Percentiles rank a stretch among this genome's conserved stretches.
phyloP scores from a whole-genome alignment of 2,113 vertebrate genomes.

The Petrocephalus zakoni region DNA sequence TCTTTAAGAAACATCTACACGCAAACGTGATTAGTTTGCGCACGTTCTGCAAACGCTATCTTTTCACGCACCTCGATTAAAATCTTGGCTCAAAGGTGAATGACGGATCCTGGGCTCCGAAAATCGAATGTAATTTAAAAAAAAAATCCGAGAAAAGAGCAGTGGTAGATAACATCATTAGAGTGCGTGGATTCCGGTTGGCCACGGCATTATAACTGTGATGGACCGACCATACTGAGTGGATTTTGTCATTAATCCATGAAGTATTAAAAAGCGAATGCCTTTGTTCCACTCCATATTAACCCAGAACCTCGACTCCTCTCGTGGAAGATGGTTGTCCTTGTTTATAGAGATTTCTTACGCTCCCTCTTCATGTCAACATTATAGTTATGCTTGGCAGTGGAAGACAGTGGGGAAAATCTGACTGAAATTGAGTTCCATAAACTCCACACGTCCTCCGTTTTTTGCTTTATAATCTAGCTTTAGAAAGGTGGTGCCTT shows the following conservation, averaged over 20 bases:
- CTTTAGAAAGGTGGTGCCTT: neutral
- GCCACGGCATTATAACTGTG: constrained; percentile 38
- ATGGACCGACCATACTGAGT: constrained; percentile 35
- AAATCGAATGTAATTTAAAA: constrained; percentile 26
- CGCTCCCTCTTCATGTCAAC: neutral
- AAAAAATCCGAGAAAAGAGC: constrained; percentile 38
- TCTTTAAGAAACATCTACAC: neutral
- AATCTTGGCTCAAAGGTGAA: neutral
- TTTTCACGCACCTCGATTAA: neutral
- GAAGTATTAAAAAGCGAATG: constrained; percentile 53
- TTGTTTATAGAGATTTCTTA: neutral
- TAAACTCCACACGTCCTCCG: neutral
- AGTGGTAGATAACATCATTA: constrained; percentile 48
- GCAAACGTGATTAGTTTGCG: neutral
- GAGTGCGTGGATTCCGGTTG: constrained; percentile 40
- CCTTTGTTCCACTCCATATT: constrained; percentile 39
- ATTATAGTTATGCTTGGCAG: neutral
- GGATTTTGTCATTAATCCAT: constrained; percentile 54
- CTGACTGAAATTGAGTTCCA: neutral
- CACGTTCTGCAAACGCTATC: neutral
- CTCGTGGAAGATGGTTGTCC: constrained; percentile 28
- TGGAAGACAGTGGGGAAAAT: neutral
- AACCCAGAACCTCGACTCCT: constrained; percentile 32
- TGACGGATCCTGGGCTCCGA: constrained; percentile 30
- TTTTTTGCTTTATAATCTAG: neutral